phyloP scores from a whole-genome alignment of 2,888 invertebrate genomes.

The Chrysolina americana region DNA sequence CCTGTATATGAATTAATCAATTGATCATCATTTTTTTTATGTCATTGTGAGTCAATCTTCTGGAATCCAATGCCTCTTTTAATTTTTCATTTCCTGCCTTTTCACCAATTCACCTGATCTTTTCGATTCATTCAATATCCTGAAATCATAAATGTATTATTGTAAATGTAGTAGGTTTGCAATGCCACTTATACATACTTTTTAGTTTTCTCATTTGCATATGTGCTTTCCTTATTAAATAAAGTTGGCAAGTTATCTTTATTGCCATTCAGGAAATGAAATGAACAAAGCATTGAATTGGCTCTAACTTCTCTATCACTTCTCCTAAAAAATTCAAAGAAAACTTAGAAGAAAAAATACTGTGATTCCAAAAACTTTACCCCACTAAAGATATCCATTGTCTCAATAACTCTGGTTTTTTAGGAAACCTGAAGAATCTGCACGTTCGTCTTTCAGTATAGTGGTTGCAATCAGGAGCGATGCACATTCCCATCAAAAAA shows the following conservation, averaged over 20 bases:
- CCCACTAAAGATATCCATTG: not conserved
- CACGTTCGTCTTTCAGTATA: not conserved
- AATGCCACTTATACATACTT: not conserved
- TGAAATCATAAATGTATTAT: not conserved
- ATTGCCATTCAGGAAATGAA: slow-evolving; percentile 15
- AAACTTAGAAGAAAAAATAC: not conserved
- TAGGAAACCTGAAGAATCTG: slow-evolving; percentile 18
- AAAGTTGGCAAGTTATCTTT: slow-evolving; percentile 18
- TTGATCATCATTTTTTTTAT: too few species aligned
- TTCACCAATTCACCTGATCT: not conserved
- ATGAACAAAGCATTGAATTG: slow-evolving; percentile 2
- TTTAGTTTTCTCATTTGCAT: not conserved
- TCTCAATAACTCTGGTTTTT: not conserved
- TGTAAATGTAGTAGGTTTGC: not conserved
- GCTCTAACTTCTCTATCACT: not conserved
- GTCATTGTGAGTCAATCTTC: too few species aligned
- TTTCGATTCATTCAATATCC: slow-evolving; percentile 3
- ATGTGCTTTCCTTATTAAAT: slow-evolving; percentile 9
- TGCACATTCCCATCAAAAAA: too few species aligned
- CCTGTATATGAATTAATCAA: too few species aligned
- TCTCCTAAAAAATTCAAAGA: not conserved
- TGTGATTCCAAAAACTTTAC: not conserved
- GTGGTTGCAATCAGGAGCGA: too few species aligned
- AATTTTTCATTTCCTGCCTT: not conserved
- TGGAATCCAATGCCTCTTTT: not conserved